Evolutionary conservation across 2,888 invertebrate species (phyloP).

Genomic region (Onthophagus sagittarius): DNA sequence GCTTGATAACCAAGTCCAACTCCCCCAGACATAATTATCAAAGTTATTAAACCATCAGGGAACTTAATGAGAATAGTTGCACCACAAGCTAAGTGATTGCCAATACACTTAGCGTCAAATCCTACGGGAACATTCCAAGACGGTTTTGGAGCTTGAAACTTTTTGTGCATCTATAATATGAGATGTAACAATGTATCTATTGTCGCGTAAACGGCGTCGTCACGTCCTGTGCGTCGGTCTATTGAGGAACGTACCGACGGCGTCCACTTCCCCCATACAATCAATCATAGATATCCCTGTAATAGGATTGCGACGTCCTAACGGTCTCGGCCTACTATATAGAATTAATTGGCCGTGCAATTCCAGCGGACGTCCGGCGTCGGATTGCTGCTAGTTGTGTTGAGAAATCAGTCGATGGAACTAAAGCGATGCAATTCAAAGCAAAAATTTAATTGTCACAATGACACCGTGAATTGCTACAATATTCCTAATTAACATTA

Average conservation of each 20-base stretch:
- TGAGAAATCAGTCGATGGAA: background rate
- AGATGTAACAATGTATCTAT: background rate
- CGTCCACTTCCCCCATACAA: conserved; percentile 19
- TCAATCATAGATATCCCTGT: conserved; percentile 32
- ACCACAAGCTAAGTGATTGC: background rate
- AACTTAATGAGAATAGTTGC: background rate
- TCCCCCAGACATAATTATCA: background rate
- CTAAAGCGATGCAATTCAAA: background rate
- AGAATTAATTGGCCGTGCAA: conserved; percentile 35
- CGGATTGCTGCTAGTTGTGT: conserved; percentile 24
- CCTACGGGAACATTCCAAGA: background rate
- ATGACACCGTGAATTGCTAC: background rate
- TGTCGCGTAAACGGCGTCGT: background rate
- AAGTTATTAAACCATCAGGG: background rate
- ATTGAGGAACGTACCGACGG: background rate
- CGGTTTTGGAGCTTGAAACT: background rate
- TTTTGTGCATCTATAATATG: background rate
- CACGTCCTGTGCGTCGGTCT: background rate
- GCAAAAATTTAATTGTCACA: background rate
- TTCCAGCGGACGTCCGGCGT: conserved; percentile 31
- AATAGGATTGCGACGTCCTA: conserved; percentile 29
- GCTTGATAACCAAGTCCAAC: background rate
- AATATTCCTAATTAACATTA: background rate
- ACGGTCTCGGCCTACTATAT: conserved; percentile 26
- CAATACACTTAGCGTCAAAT: background rate